Percentiles rank a stretch among this genome's conserved stretches.
Evolutionary conservation across 2,113 vertebrate species (phyloP).

Genomic region (Pithys albifrons): DNA sequence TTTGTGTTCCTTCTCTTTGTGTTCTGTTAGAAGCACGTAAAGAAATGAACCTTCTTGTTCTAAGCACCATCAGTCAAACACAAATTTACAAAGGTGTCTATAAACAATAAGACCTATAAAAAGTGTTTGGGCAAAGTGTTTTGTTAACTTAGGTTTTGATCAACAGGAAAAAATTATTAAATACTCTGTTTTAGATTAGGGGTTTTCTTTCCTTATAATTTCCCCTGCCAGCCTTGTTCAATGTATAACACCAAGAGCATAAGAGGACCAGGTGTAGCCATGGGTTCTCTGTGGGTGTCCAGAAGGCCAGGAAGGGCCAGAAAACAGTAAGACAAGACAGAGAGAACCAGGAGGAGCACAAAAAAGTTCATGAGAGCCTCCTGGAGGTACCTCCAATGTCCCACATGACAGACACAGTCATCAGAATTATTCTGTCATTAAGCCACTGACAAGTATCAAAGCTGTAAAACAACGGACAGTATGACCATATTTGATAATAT

Average conservation of each 20-base stretch:
- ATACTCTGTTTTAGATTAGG: neutral
- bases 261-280: neutral
- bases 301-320: neutral
- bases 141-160: neutral
- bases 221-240: neutral
- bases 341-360: neutral
- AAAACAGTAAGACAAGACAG: neutral
- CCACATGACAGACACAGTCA: neutral
- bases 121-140: neutral
- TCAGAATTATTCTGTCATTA: neutral
- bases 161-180: neutral
- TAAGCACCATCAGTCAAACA: neutral
- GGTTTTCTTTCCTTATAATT: neutral
- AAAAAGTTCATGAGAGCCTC: neutral
- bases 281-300: neutral
- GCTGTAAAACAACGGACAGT: neutral
- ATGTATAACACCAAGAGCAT: neutral
- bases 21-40: neutral
- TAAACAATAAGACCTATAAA: neutral
- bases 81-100: neutral
- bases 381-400: neutral
- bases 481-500: neutral
- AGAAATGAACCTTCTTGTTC: neutral
- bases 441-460: neutral
- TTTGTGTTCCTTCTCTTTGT: constrained; percentile 19